Evolutionary conservation across 37 sponge, comb jelly and placozoan genomes (phyloP), one percentile per base, ranked within the genome.

Genomic region (Haliclona indistincta): DNA sequence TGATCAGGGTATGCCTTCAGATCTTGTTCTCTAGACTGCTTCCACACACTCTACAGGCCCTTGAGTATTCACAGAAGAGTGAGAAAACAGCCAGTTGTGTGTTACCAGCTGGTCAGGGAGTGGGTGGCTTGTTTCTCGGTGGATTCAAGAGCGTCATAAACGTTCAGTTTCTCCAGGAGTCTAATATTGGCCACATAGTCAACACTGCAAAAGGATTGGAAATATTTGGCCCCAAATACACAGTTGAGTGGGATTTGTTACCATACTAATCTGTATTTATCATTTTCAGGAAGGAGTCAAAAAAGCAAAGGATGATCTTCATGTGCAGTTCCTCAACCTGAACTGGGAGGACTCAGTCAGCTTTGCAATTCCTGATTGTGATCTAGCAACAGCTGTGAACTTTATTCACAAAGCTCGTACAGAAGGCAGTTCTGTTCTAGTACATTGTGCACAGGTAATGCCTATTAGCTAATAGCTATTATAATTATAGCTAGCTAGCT

Each of bases 161-260:
- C 79, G 11, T 40, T 3, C 70, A 73, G 32, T 93, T 88, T 60
- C 66, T 93, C 32, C 23, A 60, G 64, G 71, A 77, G 42, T 58
- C 81, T 20, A 62, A 73, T 28, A 67, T 93, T 38, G 73, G 74
- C 1, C 82, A 84, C 56, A 66, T 93, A 1, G 75, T 93, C 51
- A 93, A 93, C 71, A 88, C 94, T 39, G 94, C 94, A 3, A 78
- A 74, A 52, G 94, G 94, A 30, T 80, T 93, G 22, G 94, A 93
- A 28, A 84, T 87, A 51, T 88, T 93, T 78, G 93, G 93, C 0
- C 84, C 81, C 29, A 92, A 92, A 28, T 92, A 87, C 53, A 43
- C 58, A 38, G 90, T 89, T 41, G 32, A n/a, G n/a, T n/a, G n/a
- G n/a, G n/a, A n/a, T n/a, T n/a, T n/a, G n/a, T n/a, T n/a, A n/a